Evolutionary conservation across 30 jellyfish, hydroid and myxozoan genomes (phyloP), one percentile per base, ranked within the genome.

Genomic region (Sanderia malayensis): DNA sequence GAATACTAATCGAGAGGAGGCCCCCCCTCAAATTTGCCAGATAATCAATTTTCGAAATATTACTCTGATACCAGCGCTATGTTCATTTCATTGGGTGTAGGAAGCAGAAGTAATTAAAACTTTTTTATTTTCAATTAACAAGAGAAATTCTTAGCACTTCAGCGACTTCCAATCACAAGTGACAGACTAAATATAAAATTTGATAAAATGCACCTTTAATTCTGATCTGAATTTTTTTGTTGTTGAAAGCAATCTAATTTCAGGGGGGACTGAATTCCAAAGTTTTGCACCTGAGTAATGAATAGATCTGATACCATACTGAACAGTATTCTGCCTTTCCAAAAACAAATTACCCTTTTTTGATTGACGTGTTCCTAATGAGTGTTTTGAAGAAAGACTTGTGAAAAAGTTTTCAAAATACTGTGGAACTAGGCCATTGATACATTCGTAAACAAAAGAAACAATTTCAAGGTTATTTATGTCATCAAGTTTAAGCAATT

Each of bases 11-110:
- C 64, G 24, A 49, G 64, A 49, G 64, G 64, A 49, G 64, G 64
- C 64, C 64, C 64, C 64, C 64, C 64, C 64, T 49, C 64, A 49
- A 15, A 49, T 49, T 49, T 49, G 24, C 64, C 64, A 49, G 64
- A 49, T 9, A 49, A 49, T 49, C 23, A 49, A 49, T 49, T 49
- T 18, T 49, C 24, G 64, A 49, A 49, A 49, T 49, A 18, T 49
- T 49, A 49, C 64, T 49, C 64, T 49, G 23, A 49, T 49, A 49
- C 64, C 24, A 49, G 64, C 8, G 64, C 64, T 49, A 18, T 49
- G 64, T 49, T 49, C 64, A 49, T 49, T 49, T 49, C 64, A 49
- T 49, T 49, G 64, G 64, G 64, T 49, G 27, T 49, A 49, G 64
- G 64, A 49, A 49, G 24, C 64, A 49, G 64, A 19, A 49, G 64